A percentile compares a stretch with the other conserved stretches of the same genome.
These are phyloP conservation scores for human DNA, from an alignment of 2,113 vertebrate genomes.

Conservation along the genomic window GRCh38 chr22:37426001-37426500, in stretches of 20 bases:
- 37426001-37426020: conserved; percentile 17
- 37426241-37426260: neutral
- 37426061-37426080: conserved; percentile 59
- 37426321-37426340: neutral
- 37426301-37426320: neutral
- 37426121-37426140: neutral
- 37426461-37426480: neutral
- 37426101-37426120: conserved; percentile 35
- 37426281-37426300: neutral
- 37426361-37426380: neutral
- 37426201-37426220: neutral
- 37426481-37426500: neutral
- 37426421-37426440: neutral
- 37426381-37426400: neutral
- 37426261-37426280: neutral
- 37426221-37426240: neutral
- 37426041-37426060: conserved; percentile 56
- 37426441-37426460: neutral
- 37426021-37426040: conserved; percentile 11
- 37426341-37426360: neutral
- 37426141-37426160: neutral
- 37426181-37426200: neutral
- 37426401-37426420: neutral
- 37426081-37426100: conserved; percentile 29
- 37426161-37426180: neutral